Evolutionary conservation across 2,888 invertebrate genomes (phyloP), one percentile per base, ranked within the genome.

Genomic region (Charanyca ferruginea): DNA sequence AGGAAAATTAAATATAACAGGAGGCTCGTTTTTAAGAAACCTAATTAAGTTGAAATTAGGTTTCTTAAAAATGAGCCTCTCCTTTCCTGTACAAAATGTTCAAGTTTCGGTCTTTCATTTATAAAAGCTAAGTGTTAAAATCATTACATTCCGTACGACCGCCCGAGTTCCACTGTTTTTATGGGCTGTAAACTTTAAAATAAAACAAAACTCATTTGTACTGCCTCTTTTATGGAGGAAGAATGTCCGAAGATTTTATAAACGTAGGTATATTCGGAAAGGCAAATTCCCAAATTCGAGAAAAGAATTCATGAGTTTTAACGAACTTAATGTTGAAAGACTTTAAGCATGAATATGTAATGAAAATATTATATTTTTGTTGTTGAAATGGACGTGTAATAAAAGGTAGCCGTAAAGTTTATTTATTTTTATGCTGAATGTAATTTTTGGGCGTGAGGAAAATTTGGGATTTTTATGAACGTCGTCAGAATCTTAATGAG

Each of bases 161-260:
- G 55, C 57, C 64, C 68, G 47, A 75, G 60, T 67, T 77, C 64
- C 55, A 60, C 45, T 65, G 66, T 73, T 86, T 86, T 86, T 86
- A 86, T 84, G 70, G 73, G 79, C 83, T 81, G 80, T 81, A 80
- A 80, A 84, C 77, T 83, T 80, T 80, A 79, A 75, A 84, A 83
- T 81, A 80, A 84, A 76, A 79, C 84, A 81, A 82, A 81, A 75
- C 82, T 82, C 81, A 79, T 81, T 79, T 77, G 66, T 54, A 55
- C 61, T 65, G 80, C 61, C 77, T 66, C 65, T 73, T 81, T 80
- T 78, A 80, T 78, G 66, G 54, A 23, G 51, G 53, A 57, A 74
- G 70, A 78, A 73, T 67, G 52, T 55, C 53, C 25, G 20, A 70
- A 77, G 70, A 38, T 66, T 64, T 73, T 65, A 65, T 49, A 47